phyloP scores from a whole-genome alignment of 2,888 invertebrate genomes.

The Pheosia tremula region DNA sequence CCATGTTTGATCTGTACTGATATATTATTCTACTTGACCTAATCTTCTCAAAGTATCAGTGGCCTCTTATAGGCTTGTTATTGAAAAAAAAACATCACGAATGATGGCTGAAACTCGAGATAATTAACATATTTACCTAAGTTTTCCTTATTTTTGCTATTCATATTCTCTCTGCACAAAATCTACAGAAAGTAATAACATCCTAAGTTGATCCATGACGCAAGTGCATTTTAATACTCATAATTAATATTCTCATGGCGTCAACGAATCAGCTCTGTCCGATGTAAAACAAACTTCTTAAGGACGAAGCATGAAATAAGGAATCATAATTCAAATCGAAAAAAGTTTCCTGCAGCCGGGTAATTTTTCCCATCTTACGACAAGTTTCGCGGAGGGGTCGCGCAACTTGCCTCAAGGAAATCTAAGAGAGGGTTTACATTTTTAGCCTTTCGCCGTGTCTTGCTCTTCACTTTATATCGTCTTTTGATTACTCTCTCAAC shows the following conservation, averaged over 20 bases:
- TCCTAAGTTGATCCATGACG: slow-evolving; percentile 7
- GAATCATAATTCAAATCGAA: slow-evolving; percentile 85
- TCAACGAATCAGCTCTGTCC: slow-evolving; percentile 66
- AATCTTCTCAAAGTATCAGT: no score
- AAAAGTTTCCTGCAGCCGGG: slow-evolving; percentile 78
- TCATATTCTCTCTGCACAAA: background rate
- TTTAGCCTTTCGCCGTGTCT: slow-evolving; percentile 83
- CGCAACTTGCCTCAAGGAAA: slow-evolving; percentile 71
- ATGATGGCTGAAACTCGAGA: no score
- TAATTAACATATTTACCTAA: no score
- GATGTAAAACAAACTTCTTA: slow-evolving; percentile 74
- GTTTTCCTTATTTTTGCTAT: background rate
- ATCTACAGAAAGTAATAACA: background rate
- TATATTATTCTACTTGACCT: background rate
- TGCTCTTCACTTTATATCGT: slow-evolving; percentile 82
- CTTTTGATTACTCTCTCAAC: slow-evolving; percentile 84
- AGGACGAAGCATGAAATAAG: slow-evolving; percentile 73
- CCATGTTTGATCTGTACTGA: background rate
- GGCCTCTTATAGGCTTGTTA: no score
- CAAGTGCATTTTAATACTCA: slow-evolving; percentile 48
- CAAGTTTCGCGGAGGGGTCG: slow-evolving; percentile 79
- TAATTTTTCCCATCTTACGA: slow-evolving; percentile 83
- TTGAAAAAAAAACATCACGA: no score
- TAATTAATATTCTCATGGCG: slow-evolving; percentile 66
- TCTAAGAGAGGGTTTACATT: slow-evolving; percentile 82